Evolutionary conservation across 2,888 invertebrate species (phyloP).

Genomic region (Hanleya hanleyi): DNA sequence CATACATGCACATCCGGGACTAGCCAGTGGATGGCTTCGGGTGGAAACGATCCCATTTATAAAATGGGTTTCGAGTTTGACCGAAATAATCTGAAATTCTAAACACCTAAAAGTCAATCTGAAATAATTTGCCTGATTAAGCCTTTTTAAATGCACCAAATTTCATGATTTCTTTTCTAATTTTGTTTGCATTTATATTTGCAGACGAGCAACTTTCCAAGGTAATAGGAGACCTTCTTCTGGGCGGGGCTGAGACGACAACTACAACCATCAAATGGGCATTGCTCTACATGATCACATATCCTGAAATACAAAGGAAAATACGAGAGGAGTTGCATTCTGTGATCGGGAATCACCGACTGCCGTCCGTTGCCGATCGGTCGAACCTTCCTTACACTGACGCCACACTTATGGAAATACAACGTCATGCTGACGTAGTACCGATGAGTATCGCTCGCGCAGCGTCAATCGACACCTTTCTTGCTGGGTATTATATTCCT

Average conservation of each 20-base stretch:
- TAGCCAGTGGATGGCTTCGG: too few relatives aligned
- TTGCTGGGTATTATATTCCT: conserved; percentile 54
- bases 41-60: too few relatives aligned
- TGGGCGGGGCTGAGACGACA: conserved; percentile 38
- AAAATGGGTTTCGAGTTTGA: too few relatives aligned
- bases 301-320: conserved; percentile 28
- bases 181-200: too few relatives aligned
- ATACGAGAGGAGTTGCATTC: conserved; percentile 68
- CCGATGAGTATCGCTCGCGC: conserved; percentile 14
- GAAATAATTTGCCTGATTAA: too few relatives aligned
- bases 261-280: conserved; percentile 37
- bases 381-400: conserved; percentile 14
- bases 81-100: too few relatives aligned
- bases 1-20: too few relatives aligned
- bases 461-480: conserved; percentile 36
- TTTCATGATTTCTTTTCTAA: too few relatives aligned
- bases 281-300: conserved; percentile 27
- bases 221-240: conserved; percentile 38
- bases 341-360: conserved; percentile 62
- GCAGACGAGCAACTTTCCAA: conserved; percentile 42
- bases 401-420: conserved; percentile 18
- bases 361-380: conserved; percentile 24
- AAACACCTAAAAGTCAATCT: too few relatives aligned
- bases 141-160: too few relatives aligned
- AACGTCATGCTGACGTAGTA: conserved; percentile 21